A percentile compares a stretch with the other conserved stretches of the same genome.
Evolutionary conservation across 1,140 invertebrate species (phyloP).

Genomic region (Trachymyrmex cornetzi): DNA sequence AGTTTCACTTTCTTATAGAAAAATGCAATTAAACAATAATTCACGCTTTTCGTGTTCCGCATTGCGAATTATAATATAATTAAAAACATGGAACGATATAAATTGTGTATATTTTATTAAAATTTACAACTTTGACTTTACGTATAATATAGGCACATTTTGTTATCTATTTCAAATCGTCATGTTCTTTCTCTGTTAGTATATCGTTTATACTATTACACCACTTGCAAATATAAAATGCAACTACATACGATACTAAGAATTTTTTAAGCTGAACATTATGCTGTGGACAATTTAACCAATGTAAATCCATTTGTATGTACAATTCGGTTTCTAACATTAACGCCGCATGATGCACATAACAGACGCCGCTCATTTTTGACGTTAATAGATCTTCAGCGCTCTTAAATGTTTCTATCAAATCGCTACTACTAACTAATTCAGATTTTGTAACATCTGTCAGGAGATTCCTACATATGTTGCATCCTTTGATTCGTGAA

Average conservation of each 20-base stretch:
- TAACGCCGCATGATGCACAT: constrained; percentile 34
- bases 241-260: not conserved
- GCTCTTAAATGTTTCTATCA: not conserved
- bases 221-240: constrained; percentile 46
- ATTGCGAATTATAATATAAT: not conserved
- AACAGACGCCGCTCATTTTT: constrained; percentile 38
- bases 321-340: constrained; percentile 52
- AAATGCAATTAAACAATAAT: no score
- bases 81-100: not conserved
- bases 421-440: not conserved
- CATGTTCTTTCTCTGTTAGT: constrained; percentile 4
- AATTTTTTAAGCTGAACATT: not conserved
- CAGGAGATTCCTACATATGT: constrained; percentile 26
- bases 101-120: constrained; percentile 17
- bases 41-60: no score
- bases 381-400: not conserved
- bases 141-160: not conserved
- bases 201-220: constrained; percentile 43
- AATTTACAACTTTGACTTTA: not conserved
- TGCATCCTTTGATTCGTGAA: not conserved
- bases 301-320: not conserved
- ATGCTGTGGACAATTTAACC: constrained; percentile 46
- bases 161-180: not conserved
- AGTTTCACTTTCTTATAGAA: no score
- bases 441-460: constrained; percentile 3